phyloP scores from a whole-genome alignment of 2,888 invertebrate genomes.

The Phyto melanocephala region DNA sequence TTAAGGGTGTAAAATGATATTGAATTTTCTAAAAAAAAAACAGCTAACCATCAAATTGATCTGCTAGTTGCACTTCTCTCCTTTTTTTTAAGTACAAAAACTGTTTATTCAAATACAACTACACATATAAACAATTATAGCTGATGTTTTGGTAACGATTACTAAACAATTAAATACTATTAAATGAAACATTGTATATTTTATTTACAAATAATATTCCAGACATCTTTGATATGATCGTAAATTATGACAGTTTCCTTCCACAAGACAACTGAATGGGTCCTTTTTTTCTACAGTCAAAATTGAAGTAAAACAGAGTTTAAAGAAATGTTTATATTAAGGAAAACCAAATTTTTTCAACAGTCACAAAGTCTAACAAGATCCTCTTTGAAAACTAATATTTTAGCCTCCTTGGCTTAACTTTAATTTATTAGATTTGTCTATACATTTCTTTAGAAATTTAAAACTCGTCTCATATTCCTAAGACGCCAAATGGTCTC shows the following conservation, averaged over 20 bases:
- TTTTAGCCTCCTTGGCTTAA: not conserved
- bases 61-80: not conserved
- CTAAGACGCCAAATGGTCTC: slow-evolving; percentile 61
- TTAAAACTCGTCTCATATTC: slow-evolving; percentile 19
- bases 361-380: slow-evolving; percentile 15
- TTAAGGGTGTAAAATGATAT: slow-evolving; percentile 23
- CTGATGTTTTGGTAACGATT: slow-evolving; percentile 50
- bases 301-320: not conserved
- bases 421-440: not conserved
- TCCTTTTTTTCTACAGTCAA: not conserved
- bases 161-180: slow-evolving; percentile 28
- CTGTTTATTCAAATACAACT: slow-evolving; percentile 50
- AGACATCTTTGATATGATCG: slow-evolving; percentile 38
- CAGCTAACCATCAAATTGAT: not conserved
- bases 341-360: not conserved
- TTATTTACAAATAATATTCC: slow-evolving; percentile 57
- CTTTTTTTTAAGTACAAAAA: not conserved
- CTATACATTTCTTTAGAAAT: not conserved
- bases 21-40: slow-evolving; percentile 19
- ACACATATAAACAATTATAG: slow-evolving; percentile 33
- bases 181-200: slow-evolving; percentile 13
- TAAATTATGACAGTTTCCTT: slow-evolving; percentile 61
- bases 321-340: not conserved
- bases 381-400: not conserved
- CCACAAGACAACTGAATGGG: not conserved